These are phyloP conservation scores for Acanthacorydalis orientalis DNA, from an alignment of 2,888 invertebrate species.

Conservation along the genomic window DNA sequence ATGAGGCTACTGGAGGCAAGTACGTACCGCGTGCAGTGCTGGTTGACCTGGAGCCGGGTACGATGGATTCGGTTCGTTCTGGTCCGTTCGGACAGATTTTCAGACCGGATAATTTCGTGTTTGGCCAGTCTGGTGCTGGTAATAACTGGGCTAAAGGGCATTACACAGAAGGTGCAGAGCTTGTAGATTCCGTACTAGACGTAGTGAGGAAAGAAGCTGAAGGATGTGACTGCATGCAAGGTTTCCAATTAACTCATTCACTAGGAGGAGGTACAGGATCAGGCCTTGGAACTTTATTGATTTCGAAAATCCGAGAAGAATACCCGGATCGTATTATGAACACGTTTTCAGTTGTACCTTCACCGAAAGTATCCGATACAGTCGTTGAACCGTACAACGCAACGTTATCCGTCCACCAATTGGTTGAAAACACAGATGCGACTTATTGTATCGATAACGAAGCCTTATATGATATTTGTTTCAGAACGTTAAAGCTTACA, in stretches of 20 bases:
- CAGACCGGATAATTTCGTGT: slow-evolving; percentile 89
- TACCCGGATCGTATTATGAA: slow-evolving; percentile 98
- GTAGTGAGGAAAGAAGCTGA: slow-evolving; percentile 75
- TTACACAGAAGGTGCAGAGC: slow-evolving; percentile 82
- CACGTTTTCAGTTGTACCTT: slow-evolving; percentile 84
- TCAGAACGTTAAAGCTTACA: slow-evolving; percentile 70
- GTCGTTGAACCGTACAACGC: slow-evolving; percentile 88
- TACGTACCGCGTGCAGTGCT: slow-evolving; percentile 87
- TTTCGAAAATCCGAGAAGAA: slow-evolving; percentile 93
- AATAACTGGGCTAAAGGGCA: slow-evolving; percentile 85
- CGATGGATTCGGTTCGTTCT: slow-evolving; percentile 92
- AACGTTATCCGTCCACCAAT: slow-evolving; percentile 73
- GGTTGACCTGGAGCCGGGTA: slow-evolving; percentile 89
- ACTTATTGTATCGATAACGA: slow-evolving; percentile 87
- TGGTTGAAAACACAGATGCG: slow-evolving; percentile 83
- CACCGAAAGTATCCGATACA: slow-evolving; percentile 77
- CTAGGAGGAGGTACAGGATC: slow-evolving; percentile 93
- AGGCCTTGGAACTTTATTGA: slow-evolving; percentile 89
- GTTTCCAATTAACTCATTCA: slow-evolving; percentile 88
- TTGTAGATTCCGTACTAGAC: slow-evolving; percentile 69
- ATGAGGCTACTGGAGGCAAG: slow-evolving; percentile 83
- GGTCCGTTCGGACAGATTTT: slow-evolving; percentile 89
- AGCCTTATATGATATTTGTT: slow-evolving; percentile 83
- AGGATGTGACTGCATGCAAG: slow-evolving; percentile 82
- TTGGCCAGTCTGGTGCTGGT: slow-evolving; percentile 72